phyloP scores from a whole-genome alignment of 2,888 invertebrate genomes.

The Dermolepida albohirtum region DNA sequence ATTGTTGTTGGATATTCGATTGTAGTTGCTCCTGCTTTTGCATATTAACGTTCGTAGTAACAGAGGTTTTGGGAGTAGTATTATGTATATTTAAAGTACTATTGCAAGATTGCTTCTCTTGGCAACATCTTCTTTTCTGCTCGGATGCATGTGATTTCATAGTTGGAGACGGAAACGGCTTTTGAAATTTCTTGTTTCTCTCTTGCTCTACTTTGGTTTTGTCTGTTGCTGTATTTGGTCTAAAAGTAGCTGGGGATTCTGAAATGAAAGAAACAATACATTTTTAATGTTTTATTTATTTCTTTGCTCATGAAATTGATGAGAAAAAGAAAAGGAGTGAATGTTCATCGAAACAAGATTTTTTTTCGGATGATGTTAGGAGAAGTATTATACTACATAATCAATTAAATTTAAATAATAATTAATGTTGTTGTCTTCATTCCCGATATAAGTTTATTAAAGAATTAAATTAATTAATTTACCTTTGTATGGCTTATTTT shows the following conservation, averaged over 20 bases:
- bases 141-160: constrained; percentile 27
- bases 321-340: too few relatives aligned
- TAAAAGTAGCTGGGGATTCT: constrained; percentile 21
- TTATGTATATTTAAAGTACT: neutral
- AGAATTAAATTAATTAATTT: too few relatives aligned
- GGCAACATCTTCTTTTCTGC: constrained; percentile 10
- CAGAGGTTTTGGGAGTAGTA: neutral
- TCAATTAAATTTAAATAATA: too few relatives aligned
- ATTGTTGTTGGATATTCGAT: constrained; percentile 2
- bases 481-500: too few relatives aligned
- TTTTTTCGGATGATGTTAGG: too few relatives aligned
- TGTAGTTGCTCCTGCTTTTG: neutral
- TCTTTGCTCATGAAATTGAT: too few relatives aligned
- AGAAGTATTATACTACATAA: too few relatives aligned
- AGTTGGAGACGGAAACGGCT: constrained; percentile 6
- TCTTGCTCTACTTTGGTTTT: constrained; percentile 13
- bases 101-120: constrained; percentile 8
- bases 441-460: too few relatives aligned
- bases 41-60: constrained; percentile 1
- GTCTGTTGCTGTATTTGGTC: neutral
- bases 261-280: neutral
- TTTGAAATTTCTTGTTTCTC: constrained; percentile 13
- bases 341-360: too few relatives aligned
- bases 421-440: too few relatives aligned
- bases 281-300: too few relatives aligned